phyloP scores from a whole-genome alignment of 2,888 invertebrate genomes.

The Agrilus biguttatus region DNA sequence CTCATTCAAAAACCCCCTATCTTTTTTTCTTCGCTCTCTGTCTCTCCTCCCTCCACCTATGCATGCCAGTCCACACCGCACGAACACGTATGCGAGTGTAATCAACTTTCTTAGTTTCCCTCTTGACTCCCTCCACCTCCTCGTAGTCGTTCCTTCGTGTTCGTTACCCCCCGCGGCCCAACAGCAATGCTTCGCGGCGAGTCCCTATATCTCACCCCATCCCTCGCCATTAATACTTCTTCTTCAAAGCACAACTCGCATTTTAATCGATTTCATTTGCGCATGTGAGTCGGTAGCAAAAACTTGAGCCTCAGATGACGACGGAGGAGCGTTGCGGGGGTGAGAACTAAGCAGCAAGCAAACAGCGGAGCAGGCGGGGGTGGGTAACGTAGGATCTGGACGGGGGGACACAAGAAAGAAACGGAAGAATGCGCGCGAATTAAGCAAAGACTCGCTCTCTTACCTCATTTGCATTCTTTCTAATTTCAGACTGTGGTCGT shows the following conservation, averaged over 20 bases:
- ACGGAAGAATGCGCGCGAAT: conserved; percentile 34
- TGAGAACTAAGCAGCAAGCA: conserved; percentile 22
- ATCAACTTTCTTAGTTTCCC: conserved; percentile 29
- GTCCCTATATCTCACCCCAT: conserved; percentile 18
- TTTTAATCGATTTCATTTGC: conserved; percentile 57
- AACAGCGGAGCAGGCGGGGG: conserved; percentile 11
- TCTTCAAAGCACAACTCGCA: conserved; percentile 46
- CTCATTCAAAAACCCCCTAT: no score
- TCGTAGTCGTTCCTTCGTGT: conserved; percentile 3
- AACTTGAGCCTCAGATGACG: conserved; percentile 30
- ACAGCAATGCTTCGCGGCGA: conserved; percentile 9
- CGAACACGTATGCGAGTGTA: conserved; percentile 30
- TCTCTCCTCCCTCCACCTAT: no score
- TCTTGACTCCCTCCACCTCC: conserved; percentile 15
- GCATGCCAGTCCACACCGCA: no score
- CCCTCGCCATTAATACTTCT: conserved; percentile 35
- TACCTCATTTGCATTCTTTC: conserved; percentile 31
- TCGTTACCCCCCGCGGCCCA: background rate
- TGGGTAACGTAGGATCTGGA: conserved; percentile 2
- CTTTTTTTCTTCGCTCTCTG: no score
- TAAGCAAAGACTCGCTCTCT: conserved; percentile 32
- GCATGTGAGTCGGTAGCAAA: conserved; percentile 45
- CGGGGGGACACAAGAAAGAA: conserved; percentile 25
- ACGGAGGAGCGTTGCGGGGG: conserved; percentile 20
- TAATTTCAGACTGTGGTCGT: conserved; percentile 12